Evolutionary conservation across 2,797 vertebrate genomes (phyloP), one percentile per base, ranked within the genome.

Genomic region (Tachyglossus aculeatus): DNA sequence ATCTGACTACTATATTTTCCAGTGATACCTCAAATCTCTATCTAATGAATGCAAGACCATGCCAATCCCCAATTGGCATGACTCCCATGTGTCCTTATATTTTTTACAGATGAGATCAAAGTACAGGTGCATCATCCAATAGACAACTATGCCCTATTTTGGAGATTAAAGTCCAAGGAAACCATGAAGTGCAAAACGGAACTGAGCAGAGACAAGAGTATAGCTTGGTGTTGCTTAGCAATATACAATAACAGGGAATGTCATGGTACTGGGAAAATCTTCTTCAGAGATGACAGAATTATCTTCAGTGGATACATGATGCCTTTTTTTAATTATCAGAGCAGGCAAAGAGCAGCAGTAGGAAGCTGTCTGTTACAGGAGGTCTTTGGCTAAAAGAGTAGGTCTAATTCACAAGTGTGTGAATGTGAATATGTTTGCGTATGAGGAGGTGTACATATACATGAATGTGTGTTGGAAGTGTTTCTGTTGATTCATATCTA

Each of bases 291-390:
- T 61, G 13, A 16, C 69, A 1, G 1, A 10, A 1, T 53, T 60
- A 43, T 54, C 25, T 43, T n/a, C 32, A 44, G 34, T 66, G 19
- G 76, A 65, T 61, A 41, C 57, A 74, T 67, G 72, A 58, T 45
- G 71, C 32, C 50, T 55, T n/a, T 7, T 32, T 33, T 16, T 44
- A 31, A 34, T 44, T 18, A 19, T 25, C 25, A 19, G 21, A 41
- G 38, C 31, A 44, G 5, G 43, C 31, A 33, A 44, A 6, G 16
- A 44, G 18, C 14, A 43, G 11, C 14, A 59, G 32, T 4, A 34
- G 19, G 9, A 44, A 34, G 22, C 14, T 25, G 8, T 21, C 32
- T 18, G 11, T 58, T 16, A 47, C 15, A 25, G 44, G 3, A 29
- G 19, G 19, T 18, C 2, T 48, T 27, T 29, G 45, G 7, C 15